A percentile compares a stretch with the other conserved stretches of the same genome.
phyloP scores from a whole-genome alignment of 1,140 invertebrate genomes.

The Drosophila varians region DNA sequence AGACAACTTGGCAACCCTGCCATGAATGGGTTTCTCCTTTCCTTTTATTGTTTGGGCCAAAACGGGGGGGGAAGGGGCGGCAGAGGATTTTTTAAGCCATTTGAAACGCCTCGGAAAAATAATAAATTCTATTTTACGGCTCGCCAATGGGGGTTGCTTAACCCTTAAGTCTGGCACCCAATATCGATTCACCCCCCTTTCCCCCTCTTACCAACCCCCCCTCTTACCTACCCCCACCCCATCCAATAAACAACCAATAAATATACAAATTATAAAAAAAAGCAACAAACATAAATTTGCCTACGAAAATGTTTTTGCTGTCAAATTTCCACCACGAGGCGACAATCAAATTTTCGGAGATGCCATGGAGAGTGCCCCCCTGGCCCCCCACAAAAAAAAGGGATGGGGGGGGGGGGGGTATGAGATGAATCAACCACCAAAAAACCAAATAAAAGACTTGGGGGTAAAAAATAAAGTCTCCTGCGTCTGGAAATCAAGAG shows the following conservation, averaged over 20 bases:
- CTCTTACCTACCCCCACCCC: no score
- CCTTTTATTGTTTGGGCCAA: neutral
- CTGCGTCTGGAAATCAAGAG: conserved; percentile 45
- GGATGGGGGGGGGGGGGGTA: no score
- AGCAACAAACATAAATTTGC: conserved; percentile 52
- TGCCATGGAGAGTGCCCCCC: no score
- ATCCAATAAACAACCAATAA: conserved; percentile 32
- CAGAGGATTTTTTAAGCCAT: conserved; percentile 22
- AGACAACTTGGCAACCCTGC: conserved; percentile 4
- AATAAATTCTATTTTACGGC: conserved; percentile 75
- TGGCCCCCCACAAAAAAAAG: conserved; percentile 25
- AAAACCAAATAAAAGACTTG: neutral
- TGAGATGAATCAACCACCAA: conserved; percentile 35
- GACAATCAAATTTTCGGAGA: conserved; percentile 66
- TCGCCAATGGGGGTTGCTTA: conserved; percentile 48
- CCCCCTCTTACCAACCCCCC: no score
- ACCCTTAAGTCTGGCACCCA: conserved; percentile 6
- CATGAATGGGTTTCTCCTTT: neutral
- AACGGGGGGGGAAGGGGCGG: conserved; percentile 12
- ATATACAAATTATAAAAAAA: conserved; percentile 65
- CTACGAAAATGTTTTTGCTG: conserved; percentile 69
- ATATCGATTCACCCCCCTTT: neutral
- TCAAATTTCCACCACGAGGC: conserved; percentile 70
- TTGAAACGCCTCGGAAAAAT: conserved; percentile 40
- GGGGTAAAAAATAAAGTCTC: conserved; percentile 22